phyloP scores from a whole-genome alignment of 2,113 vertebrate genomes.

The Rhabdornis inornatus region DNA sequence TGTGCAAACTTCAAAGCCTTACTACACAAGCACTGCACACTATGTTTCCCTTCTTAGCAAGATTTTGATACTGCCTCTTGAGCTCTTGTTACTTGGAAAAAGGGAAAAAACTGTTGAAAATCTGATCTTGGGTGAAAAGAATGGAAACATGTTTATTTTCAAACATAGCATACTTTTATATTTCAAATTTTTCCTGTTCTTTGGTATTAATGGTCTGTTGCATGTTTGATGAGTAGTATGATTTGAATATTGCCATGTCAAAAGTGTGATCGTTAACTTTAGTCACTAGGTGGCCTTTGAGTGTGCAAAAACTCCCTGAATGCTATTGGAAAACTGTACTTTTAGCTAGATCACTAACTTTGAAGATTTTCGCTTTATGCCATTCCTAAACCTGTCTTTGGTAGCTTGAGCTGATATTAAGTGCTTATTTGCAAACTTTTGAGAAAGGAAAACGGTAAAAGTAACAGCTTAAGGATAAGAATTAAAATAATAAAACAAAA shows the following conservation, averaged over 20 bases:
- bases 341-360: background rate
- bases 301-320: conserved; percentile 7
- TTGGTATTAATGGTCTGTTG: background rate
- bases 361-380: background rate
- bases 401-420: background rate
- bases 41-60: conserved; percentile 4
- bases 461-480: background rate
- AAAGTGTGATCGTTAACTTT: background rate
- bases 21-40: conserved; percentile 33
- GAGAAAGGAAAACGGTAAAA: background rate
- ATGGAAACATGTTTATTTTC: background rate
- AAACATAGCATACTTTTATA: background rate
- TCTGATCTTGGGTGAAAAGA: background rate
- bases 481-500: background rate
- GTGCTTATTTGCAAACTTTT: background rate
- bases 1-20: conserved; percentile 35
- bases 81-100: background rate
- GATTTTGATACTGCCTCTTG: background rate
- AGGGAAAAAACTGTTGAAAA: background rate
- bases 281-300: conserved; percentile 68
- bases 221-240: background rate
- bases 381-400: background rate
- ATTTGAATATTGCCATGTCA: background rate
- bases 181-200: background rate
- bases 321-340: background rate